Percentiles rank a stretch among this genome's conserved stretches.
Conservation (phyloP, 2,113 vertebrate species). For the Neolamprologus tretocephalus region DNA sequence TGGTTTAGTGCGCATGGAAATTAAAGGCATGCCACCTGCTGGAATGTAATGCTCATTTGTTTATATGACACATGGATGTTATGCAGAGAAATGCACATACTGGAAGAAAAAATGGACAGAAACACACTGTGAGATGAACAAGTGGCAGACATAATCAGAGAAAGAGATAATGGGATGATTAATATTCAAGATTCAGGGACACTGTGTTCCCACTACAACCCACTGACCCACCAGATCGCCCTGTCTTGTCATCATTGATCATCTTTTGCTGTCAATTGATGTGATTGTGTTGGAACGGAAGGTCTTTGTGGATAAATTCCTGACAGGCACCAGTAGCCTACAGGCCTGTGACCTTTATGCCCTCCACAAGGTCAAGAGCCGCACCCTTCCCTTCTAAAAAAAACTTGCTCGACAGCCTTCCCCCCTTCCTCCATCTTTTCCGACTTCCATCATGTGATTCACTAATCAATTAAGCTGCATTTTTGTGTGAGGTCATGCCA, state of each 20-base stretch:
- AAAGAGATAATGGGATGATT: not conserved
- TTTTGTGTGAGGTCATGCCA: slow-evolving; percentile 78
- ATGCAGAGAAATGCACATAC: not conserved
- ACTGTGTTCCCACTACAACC: not conserved
- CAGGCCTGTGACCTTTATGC: slow-evolving; percentile 54
- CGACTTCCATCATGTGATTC: slow-evolving; percentile 68
- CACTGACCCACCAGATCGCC: not conserved
- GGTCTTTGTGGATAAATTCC: slow-evolving; percentile 50
- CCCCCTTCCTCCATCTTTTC: not conserved
- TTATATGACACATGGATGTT: not conserved
- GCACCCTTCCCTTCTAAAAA: too few species aligned
- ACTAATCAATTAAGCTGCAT: slow-evolving; percentile 77
- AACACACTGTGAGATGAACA: not conserved
- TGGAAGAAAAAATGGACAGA: not conserved
- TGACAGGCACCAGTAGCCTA: slow-evolving; percentile 49
- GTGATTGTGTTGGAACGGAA: slow-evolving; percentile 37
- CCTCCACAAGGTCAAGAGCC: slow-evolving; percentile 63
- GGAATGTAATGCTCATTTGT: not conserved
- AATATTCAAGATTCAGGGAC: not conserved
- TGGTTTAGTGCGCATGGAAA: not conserved
- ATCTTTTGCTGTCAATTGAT: slow-evolving; percentile 51
- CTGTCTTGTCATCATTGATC: slow-evolving; percentile 51
- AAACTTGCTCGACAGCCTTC: not conserved
- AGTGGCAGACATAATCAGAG: not conserved
- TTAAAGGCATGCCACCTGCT: slow-evolving; percentile 32